Conservation (phyloP, 64 coral and sea anemone species). For the Porites lutea region DNA sequence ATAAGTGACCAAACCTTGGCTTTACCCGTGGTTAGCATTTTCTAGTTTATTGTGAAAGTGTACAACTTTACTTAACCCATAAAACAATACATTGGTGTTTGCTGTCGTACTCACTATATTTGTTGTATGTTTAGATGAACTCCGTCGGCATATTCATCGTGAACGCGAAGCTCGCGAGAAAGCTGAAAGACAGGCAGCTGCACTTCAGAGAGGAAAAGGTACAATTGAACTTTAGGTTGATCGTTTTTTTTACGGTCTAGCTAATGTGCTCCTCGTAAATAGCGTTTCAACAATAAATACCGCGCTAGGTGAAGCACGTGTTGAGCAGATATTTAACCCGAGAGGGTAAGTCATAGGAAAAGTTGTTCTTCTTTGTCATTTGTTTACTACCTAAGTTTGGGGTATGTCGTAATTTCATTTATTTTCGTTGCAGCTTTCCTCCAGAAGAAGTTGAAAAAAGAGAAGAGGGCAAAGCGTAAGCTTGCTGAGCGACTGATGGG, state of each 20-base stretch:
- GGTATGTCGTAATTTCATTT: neutral
- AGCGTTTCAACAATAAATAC: no score
- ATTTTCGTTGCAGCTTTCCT: conserved; percentile 77
- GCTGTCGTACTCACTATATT: neutral
- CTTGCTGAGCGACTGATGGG: conserved; percentile 80
- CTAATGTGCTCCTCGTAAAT: no score
- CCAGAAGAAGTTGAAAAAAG: conserved; percentile 95
- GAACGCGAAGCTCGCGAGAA: conserved; percentile 89
- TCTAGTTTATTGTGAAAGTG: no score
- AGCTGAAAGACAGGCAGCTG: conserved; percentile 74
- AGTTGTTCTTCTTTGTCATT: neutral
- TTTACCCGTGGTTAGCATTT: no score
- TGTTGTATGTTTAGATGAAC: conserved; percentile 74
- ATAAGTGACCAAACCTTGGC: no score
- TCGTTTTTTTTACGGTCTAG: no score
- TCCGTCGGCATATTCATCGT: conserved; percentile 79
- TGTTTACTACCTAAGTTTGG: neutral
- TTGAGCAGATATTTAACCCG: no score
- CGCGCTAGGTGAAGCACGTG: no score
- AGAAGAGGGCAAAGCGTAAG: conserved; percentile 89
- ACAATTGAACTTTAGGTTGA: neutral
- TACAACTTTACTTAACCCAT: no score
- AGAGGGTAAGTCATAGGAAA: no score
- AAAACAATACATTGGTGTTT: no score
- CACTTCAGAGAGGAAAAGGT: conserved; percentile 93